Percentiles rank a stretch among this genome's conserved stretches.
These are phyloP conservation scores for Macaria liturata DNA, from an alignment of 2,888 invertebrate species.

Conservation along the genomic window DNA sequence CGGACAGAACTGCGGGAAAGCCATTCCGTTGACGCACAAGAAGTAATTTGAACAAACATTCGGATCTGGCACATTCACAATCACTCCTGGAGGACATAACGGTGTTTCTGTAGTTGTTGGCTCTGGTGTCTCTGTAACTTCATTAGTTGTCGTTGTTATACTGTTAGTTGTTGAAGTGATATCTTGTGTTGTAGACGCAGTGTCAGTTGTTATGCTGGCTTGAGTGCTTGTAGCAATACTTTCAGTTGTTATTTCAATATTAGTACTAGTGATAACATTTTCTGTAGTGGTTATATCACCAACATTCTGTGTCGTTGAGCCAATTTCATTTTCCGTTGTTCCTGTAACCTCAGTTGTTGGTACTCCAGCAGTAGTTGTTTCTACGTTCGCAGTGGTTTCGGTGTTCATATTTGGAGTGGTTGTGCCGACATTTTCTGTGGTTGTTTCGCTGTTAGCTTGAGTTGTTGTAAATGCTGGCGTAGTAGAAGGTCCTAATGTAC, in stretches of 20 bases:
- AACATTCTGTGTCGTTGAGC: too few species aligned
- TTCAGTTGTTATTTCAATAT: too few species aligned
- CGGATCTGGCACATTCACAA: slow-evolving; percentile 18
- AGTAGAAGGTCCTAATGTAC: too few species aligned
- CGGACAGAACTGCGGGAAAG: slow-evolving; percentile 21
- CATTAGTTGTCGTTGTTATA: slow-evolving; percentile 2
- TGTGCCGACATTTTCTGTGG: slow-evolving; percentile 19
- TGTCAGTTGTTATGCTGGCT: too few species aligned
- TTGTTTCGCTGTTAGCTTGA: background rate
- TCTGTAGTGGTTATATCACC: too few species aligned
- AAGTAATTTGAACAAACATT: slow-evolving; percentile 24
- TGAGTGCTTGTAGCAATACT: too few species aligned
- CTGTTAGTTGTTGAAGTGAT: background rate
- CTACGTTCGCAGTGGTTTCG: slow-evolving; percentile 38
- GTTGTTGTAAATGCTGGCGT: background rate
- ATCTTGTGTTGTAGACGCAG: too few species aligned
- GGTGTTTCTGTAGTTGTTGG: slow-evolving; percentile 10
- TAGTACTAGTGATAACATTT: too few species aligned
- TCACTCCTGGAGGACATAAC: slow-evolving; percentile 18
- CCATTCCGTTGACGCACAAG: slow-evolving; percentile 20
- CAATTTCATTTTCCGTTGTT: too few species aligned
- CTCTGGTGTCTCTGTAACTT: background rate
- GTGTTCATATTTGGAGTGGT: slow-evolving; percentile 34
- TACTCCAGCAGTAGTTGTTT: background rate
- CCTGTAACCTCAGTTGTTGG: background rate